Percentiles rank a stretch among this genome's conserved stretches.
These are phyloP conservation scores for Microctonus brassicae DNA, from an alignment of 2,888 invertebrate genomes.

Conservation along the genomic window DNA sequence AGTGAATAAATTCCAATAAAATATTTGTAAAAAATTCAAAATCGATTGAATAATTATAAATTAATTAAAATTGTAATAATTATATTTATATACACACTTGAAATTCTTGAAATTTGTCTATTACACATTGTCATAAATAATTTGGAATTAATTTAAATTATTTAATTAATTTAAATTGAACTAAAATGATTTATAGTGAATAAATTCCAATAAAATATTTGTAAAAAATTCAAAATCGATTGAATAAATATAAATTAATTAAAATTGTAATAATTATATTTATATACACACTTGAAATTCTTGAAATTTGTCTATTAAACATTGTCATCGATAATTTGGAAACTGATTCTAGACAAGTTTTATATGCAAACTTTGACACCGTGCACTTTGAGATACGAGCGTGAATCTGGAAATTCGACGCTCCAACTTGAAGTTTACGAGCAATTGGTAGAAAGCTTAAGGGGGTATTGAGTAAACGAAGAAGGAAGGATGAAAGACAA, in stretches of 20 bases:
- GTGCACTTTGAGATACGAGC: constrained; percentile 16
- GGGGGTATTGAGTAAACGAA: neutral
- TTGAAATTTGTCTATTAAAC: neutral
- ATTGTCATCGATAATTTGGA: constrained; percentile 24
- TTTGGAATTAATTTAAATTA: too few species aligned
- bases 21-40: too few species aligned
- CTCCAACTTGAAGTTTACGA: constrained; percentile 23
- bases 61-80: too few species aligned
- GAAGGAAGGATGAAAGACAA: neutral
- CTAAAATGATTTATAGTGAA: too few species aligned
- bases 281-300: neutral
- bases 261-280: neutral
- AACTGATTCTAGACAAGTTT: neutral
- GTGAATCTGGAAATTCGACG: constrained; percentile 23
- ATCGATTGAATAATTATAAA: too few species aligned
- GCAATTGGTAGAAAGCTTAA: constrained; percentile 2
- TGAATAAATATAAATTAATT: neutral
- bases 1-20: too few species aligned
- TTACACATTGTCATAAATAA: too few species aligned
- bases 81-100: too few species aligned
- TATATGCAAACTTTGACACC: constrained; percentile 26
- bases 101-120: too few species aligned
- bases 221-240: neutral
- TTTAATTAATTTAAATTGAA: too few species aligned
- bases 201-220: too few species aligned